Conservation (phyloP, 2,113 vertebrate genomes). For the Fregata magnificens region DNA sequence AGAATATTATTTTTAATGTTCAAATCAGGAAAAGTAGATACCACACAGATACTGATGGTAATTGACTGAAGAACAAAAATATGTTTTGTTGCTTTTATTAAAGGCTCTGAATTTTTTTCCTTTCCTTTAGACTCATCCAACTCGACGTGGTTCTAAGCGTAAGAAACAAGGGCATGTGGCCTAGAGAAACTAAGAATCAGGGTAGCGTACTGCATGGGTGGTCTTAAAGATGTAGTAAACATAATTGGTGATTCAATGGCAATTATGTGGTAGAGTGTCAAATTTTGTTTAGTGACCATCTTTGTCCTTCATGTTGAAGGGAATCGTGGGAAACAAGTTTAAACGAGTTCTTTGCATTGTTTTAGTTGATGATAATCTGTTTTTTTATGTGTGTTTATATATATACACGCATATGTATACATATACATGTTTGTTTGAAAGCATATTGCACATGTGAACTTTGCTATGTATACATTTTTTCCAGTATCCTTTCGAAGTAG, state of each 20-base stretch:
- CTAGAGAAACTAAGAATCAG: background rate
- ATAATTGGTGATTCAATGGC: background rate
- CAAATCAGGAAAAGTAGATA: background rate
- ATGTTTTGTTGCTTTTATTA: background rate
- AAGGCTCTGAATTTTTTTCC: background rate
- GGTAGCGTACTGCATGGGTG: background rate
- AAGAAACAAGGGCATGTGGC: background rate
- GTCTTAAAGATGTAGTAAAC: background rate
- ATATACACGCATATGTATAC: accelerated
- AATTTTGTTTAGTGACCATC: background rate
- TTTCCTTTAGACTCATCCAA: background rate
- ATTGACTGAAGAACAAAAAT: background rate
- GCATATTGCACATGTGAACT: background rate
- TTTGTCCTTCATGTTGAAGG: background rate
- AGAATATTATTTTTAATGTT: background rate
- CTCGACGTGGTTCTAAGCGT: background rate
- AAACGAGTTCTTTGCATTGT: background rate
- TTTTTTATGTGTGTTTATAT: background rate
- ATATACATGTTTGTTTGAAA: background rate
- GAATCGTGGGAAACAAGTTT: background rate
- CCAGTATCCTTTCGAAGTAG: background rate
- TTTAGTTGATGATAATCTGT: background rate
- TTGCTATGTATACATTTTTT: background rate
- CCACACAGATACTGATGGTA: background rate
- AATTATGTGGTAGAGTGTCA: background rate